Percentiles rank a stretch among this genome's conserved stretches.
Evolutionary conservation across 2,113 vertebrate genomes (phyloP).

Genomic region (Spea bombifrons): DNA sequence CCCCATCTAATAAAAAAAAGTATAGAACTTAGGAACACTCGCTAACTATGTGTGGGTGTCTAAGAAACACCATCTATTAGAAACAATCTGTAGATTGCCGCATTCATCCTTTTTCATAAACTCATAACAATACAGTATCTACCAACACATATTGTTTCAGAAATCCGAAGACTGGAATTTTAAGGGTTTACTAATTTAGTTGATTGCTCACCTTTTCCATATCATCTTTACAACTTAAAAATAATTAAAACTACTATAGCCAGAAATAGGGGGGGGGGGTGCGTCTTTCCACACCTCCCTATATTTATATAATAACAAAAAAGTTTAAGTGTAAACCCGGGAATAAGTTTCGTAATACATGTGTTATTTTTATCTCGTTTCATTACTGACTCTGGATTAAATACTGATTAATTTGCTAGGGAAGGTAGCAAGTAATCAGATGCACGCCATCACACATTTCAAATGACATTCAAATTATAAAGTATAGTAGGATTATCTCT

Average conservation of each 20-base stretch:
- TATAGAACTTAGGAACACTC: too few relatives aligned
- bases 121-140: too few relatives aligned
- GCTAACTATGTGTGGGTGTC: too few relatives aligned
- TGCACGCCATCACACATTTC: conserved; percentile 57
- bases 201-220: conserved; percentile 4
- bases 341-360: conserved; percentile 17
- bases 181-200: conserved; percentile 14
- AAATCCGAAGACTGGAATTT: neutral
- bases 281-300: neutral
- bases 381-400: conserved; percentile 60
- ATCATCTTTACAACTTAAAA: conserved; percentile 13
- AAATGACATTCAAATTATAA: conserved; percentile 66
- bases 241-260: conserved; percentile 20
- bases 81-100: too few relatives aligned
- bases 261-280: neutral
- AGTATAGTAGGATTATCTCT: conserved; percentile 61
- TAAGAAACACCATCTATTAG: too few relatives aligned
- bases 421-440: conserved; percentile 64
- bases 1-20: too few relatives aligned
- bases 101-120: neutral
- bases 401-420: conserved; percentile 66
- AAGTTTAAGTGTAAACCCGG: neutral
- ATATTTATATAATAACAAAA: neutral
- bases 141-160: too few relatives aligned
- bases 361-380: conserved; percentile 57